phyloP scores from a whole-genome alignment of 1,140 invertebrate species.

The Drosophila chauvacae region DNA sequence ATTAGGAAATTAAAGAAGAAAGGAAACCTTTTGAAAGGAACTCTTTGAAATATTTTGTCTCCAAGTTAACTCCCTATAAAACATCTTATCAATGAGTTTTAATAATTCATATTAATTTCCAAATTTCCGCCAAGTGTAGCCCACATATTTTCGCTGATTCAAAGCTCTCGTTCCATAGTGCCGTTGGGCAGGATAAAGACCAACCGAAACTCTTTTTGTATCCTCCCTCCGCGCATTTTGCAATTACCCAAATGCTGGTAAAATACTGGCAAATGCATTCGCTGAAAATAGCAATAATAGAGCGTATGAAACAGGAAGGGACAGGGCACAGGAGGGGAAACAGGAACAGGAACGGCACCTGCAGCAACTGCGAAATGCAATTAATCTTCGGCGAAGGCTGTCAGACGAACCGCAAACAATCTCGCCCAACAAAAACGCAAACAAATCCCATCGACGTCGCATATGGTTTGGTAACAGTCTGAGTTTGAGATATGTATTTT shows the following conservation, averaged over 20 bases:
- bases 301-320: background rate
- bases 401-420: constrained; percentile 49
- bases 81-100: too few relatives aligned
- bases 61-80: background rate
- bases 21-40: too few relatives aligned
- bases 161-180: background rate
- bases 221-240: constrained; percentile 13
- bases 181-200: background rate
- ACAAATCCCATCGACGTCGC: constrained; percentile 33
- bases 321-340: background rate
- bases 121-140: background rate
- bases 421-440: constrained; percentile 24
- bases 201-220: constrained; percentile 1
- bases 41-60: too few relatives aligned
- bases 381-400: constrained; percentile 59
- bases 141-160: background rate
- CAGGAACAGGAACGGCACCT: constrained; percentile 23
- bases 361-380: constrained; percentile 51
- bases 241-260: constrained; percentile 19
- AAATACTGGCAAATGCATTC: constrained; percentile 29
- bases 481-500: constrained; percentile 30
- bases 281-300: constrained; percentile 35
- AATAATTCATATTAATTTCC: too few relatives aligned
- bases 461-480: constrained; percentile 20
- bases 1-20: too few relatives aligned